Evolutionary conservation across 37 sponge, comb jelly and placozoan genomes (phyloP).

Genomic region (Geodia barretti): DNA sequence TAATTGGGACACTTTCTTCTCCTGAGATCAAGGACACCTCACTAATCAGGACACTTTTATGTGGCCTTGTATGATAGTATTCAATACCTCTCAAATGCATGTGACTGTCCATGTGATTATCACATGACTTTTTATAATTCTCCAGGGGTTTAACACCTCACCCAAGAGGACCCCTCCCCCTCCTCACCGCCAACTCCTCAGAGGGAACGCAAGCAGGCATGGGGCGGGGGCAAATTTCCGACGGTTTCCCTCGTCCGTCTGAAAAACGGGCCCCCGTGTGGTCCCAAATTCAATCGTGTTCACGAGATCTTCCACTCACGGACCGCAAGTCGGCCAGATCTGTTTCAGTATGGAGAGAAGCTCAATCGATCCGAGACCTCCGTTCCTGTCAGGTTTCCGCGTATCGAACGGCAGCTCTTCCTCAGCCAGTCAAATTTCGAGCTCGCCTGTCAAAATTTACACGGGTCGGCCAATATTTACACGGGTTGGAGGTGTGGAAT

Average conservation of each 20-base stretch:
- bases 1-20: too few relatives aligned
- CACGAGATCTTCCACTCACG: conserved; percentile 25
- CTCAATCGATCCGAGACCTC: conserved; percentile 23
- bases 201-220: not conserved
- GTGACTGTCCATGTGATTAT: too few relatives aligned
- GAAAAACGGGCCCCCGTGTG: conserved; percentile 70
- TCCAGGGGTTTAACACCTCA: not conserved
- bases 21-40: too few relatives aligned
- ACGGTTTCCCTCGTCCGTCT: conserved; percentile 65
- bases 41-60: too few relatives aligned
- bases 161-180: not conserved
- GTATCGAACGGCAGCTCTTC: too few relatives aligned
- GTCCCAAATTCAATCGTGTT: conserved; percentile 60
- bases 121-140: not conserved
- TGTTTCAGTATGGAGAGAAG: conserved; percentile 46
- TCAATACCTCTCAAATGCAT: too few relatives aligned
- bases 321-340: conserved; percentile 62
- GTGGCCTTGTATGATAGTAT: too few relatives aligned
- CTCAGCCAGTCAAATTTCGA: too few relatives aligned
- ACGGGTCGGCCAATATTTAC: too few relatives aligned
- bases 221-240: conserved; percentile 20
- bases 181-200: not conserved
- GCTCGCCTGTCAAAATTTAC: too few relatives aligned
- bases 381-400: too few relatives aligned
- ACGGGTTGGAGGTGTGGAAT: conserved; percentile 58